Evolutionary conservation across 2,888 invertebrate genomes (phyloP), one percentile per base, ranked within the genome.

Genomic region (Epinotia demarniana): DNA sequence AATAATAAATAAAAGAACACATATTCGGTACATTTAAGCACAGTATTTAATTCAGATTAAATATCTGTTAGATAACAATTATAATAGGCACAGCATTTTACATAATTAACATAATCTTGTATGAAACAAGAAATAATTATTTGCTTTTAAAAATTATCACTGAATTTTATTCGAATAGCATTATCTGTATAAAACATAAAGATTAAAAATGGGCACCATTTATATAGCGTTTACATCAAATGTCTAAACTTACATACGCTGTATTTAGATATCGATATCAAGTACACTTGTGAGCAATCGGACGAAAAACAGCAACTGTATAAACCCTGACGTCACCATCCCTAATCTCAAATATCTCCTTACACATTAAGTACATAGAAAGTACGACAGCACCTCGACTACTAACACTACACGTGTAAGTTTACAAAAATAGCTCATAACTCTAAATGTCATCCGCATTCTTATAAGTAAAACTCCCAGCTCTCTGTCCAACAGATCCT

Each of bases 31-130:
- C 82, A 84, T n/a, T n/a, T 85, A 87, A 87, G 85, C 88, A 87
- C 82, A 88, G 85, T 87, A 89, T 86, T 90, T 84, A 82, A 83
- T 84, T 87, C 86, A 85, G 60, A 55, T 64, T 33, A 18, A 84
- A 83, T 84, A 85, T 83, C 82, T 81, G 86, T 84, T 85, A 86
- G 88, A 86, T 86, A 88, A 90, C 85, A 86, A 80, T 79, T 81
- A 81, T 84, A 85, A 82, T 84, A 86, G 84, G 86, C 88, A 87
- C 85, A 85, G 83, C 82, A 84, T 80, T 71, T 76, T 66, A 78
- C 71, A 76, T 72, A 69, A 76, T 83, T 84, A 84, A 81, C 81
- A 87, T 78, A 81, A 85, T 89, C 87, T 89, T 62, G 46, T 57
- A 63, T 23, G 39, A 75, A 39, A 8, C 60, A 66, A 60, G 70